Percentiles rank a stretch among this genome's conserved stretches.
Evolutionary conservation across 2,888 invertebrate genomes (phyloP).

Genomic region (Blera fallax): DNA sequence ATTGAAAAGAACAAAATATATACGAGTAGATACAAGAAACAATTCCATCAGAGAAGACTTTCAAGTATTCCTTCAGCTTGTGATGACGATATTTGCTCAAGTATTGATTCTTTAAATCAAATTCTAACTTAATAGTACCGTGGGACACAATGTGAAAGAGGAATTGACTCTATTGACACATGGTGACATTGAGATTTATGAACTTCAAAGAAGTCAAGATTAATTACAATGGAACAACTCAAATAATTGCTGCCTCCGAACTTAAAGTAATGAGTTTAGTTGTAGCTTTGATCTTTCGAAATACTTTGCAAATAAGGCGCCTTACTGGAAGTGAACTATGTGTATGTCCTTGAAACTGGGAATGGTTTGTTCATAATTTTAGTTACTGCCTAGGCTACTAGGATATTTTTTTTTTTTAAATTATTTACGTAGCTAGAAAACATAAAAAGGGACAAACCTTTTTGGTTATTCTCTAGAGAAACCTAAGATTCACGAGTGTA

Average conservation of each 20-base stretch:
- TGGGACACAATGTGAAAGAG: neutral
- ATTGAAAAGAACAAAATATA: slow-evolving; percentile 4
- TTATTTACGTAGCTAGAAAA: too few species aligned
- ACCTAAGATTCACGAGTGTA: too few species aligned
- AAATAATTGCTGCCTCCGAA: neutral
- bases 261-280: neutral
- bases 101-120: slow-evolving; percentile 2
- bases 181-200: neutral
- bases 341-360: neutral
- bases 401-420: too few species aligned
- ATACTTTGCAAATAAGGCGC: neutral
- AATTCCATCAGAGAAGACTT: neutral
- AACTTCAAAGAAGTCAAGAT: neutral
- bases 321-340: neutral
- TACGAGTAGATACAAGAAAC: neutral
- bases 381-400: too few species aligned
- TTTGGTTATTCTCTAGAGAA: too few species aligned
- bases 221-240: neutral
- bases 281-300: neutral
- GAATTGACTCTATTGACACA: slow-evolving; percentile 1
- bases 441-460: too few species aligned
- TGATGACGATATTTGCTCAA: neutral
- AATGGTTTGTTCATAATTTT: neutral
- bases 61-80: neutral
- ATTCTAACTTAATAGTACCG: neutral